Percentiles rank a stretch among this genome's conserved stretches.
Conservation (phyloP, 2,113 vertebrate genomes). For the Neotragus moschatus region DNA sequence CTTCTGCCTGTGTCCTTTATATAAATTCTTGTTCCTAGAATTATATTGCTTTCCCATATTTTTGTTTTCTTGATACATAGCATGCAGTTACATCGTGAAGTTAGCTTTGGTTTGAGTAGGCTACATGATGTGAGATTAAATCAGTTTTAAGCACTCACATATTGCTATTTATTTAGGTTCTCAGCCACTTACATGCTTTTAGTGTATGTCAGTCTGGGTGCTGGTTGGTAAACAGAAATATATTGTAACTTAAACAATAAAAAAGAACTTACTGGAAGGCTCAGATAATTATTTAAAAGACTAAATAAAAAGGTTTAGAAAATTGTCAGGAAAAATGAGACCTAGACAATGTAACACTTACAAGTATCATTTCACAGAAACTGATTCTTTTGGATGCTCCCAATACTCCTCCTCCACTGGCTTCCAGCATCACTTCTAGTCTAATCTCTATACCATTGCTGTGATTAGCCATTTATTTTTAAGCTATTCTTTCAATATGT, state of each 20-base stretch:
- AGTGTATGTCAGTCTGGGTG: not conserved
- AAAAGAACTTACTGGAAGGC: not conserved
- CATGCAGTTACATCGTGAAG: not conserved
- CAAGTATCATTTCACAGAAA: not conserved
- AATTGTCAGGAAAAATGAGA: not conserved
- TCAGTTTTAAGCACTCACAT: not conserved
- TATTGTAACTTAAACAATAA: not conserved
- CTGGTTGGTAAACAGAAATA: not conserved
- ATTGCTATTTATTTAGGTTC: not conserved
- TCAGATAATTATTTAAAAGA: not conserved
- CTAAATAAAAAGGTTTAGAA: not conserved
- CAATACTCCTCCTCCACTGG: not conserved
- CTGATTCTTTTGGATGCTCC: not conserved
- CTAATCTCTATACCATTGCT: not conserved
- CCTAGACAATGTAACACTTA: not conserved
- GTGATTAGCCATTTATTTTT: not conserved
- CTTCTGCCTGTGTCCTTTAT: not conserved
- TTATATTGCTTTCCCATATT: not conserved
- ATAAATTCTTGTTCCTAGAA: not conserved
- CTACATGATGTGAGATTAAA: not conserved
- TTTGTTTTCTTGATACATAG: not conserved
- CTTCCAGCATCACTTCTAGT: not conserved
- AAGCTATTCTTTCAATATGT: not conserved
- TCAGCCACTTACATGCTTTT: not conserved
- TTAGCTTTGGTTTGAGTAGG: not conserved